A percentile compares a stretch with the other conserved stretches of the same genome.
phyloP scores from a whole-genome alignment of 1,140 invertebrate species.

The Periplaneta americana region DNA sequence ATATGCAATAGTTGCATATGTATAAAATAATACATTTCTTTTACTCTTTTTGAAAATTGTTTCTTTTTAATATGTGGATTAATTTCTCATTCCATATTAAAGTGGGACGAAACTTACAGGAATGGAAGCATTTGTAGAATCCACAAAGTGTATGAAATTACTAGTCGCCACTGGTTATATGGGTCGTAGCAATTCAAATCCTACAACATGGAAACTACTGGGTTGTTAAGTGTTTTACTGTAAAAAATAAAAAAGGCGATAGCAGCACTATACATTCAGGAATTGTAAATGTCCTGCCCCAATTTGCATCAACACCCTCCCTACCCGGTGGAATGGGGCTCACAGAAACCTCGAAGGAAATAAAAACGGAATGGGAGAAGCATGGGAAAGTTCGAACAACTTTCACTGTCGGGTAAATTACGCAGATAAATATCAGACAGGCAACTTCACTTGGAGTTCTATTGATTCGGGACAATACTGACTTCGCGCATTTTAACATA shows the following conservation, averaged over 20 bases:
- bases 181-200: background rate
- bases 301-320: background rate
- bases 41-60: too few relatives aligned
- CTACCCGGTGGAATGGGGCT: background rate
- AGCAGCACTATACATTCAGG: background rate
- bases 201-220: background rate
- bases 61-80: too few relatives aligned
- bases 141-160: too few relatives aligned
- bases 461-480: background rate
- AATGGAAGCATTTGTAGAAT: too few relatives aligned
- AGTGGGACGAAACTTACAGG: too few relatives aligned
- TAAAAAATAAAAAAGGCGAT: background rate
- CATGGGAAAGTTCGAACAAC: background rate
- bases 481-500: background rate
- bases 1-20: too few relatives aligned
- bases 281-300: background rate
- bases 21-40: too few relatives aligned
- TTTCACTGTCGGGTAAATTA: background rate
- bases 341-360: background rate
- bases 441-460: background rate
- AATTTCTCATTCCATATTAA: too few relatives aligned
- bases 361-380: background rate
- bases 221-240: background rate
- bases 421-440: background rate
- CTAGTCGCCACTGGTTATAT: background rate